phyloP scores from a whole-genome alignment of 2,797 vertebrate species.

The Rachycentron canadum region DNA sequence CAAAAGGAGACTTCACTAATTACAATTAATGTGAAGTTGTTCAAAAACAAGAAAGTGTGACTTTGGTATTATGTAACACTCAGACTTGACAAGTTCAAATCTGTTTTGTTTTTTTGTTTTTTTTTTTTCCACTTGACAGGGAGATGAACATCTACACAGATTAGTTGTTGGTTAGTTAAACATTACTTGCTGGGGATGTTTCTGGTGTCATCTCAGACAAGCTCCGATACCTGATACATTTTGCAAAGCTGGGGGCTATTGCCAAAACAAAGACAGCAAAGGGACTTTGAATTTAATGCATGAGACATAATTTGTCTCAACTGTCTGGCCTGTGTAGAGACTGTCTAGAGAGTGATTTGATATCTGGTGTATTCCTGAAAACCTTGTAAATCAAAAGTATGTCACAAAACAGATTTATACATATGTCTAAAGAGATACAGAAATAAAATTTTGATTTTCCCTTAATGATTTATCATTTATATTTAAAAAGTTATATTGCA shows the following conservation, averaged over 20 bases:
- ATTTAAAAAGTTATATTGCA: not conserved
- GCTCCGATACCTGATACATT: conserved; percentile 29
- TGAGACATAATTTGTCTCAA: not conserved
- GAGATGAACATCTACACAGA: not conserved
- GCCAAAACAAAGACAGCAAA: conserved; percentile 26
- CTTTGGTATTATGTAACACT: not conserved
- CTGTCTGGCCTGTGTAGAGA: no score
- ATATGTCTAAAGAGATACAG: not conserved
- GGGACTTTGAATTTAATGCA: not conserved
- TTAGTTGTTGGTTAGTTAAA: no score
- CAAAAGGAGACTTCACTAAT: no score
- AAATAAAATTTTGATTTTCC: not conserved
- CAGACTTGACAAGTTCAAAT: not conserved
- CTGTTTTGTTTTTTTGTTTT: no score
- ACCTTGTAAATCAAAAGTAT: no score
- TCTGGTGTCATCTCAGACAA: not conserved
- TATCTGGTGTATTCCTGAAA: not conserved
- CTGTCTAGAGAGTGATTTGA: not conserved
- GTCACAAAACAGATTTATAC: not conserved
- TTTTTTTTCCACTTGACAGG: not conserved
- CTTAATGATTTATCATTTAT: not conserved
- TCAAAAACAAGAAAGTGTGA: not conserved
- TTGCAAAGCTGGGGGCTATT: conserved; percentile 36
- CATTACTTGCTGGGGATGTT: not conserved
- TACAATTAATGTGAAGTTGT: not conserved